A percentile compares a stretch with the other conserved stretches of the same genome.
phyloP scores from a whole-genome alignment of 23 tunicate species.

The Halocynthia roretzi region DNA sequence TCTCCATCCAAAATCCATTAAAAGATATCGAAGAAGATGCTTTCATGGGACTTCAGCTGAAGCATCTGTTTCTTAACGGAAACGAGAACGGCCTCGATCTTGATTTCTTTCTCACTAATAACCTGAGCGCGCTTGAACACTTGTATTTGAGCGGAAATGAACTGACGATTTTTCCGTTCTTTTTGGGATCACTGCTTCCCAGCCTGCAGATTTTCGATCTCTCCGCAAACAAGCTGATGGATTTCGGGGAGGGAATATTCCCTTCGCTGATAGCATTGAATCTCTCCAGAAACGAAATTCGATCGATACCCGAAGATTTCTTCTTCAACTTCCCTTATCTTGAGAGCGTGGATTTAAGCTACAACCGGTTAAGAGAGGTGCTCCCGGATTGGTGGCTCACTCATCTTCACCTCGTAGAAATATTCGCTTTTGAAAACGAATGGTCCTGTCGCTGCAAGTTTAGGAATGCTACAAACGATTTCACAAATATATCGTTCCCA shows the following conservation, averaged over 20 bases:
- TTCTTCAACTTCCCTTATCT: neutral
- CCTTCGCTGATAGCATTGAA: neutral
- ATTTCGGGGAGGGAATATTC: neutral
- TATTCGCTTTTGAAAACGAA: neutral
- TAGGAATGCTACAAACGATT: neutral
- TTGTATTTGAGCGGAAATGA: neutral
- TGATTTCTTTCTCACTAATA: neutral
- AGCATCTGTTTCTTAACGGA: neutral
- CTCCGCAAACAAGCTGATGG: conserved; percentile 2
- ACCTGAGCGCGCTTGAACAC: neutral
- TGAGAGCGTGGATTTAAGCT: neutral
- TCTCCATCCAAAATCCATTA: neutral
- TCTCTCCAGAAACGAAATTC: neutral
- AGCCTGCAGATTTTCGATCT: conserved; percentile 1
- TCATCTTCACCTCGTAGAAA: neutral
- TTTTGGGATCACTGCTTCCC: neutral
- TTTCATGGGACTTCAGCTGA: neutral
- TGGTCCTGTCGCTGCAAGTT: conserved; percentile 1
- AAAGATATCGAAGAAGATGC: neutral
- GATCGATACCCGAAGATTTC: neutral
- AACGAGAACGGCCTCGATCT: neutral
- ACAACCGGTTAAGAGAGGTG: neutral
- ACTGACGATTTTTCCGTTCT: neutral
- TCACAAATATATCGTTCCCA: neutral
- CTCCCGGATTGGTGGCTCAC: neutral